These are phyloP conservation scores for Morelia viridis DNA, from an alignment of 2,797 vertebrate genomes.

Conservation along the genomic window DNA sequence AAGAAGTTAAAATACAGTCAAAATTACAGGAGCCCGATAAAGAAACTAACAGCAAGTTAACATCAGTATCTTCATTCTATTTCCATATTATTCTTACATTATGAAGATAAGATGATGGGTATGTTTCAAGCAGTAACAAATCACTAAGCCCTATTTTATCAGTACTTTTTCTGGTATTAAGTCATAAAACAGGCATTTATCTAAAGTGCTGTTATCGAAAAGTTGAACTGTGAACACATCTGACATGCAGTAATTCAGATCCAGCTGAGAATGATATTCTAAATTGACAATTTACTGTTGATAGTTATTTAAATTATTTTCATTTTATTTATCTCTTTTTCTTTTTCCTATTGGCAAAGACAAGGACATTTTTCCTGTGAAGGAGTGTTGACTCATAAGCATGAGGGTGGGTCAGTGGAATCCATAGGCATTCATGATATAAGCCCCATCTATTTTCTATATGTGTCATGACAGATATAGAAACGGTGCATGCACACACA, in stretches of 20 bases:
- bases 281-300: constrained; percentile 35
- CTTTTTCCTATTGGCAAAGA: not conserved
- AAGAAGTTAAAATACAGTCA: not conserved
- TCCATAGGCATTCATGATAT: not conserved
- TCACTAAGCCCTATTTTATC: constrained; percentile 10
- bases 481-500: not conserved
- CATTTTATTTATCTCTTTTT: not conserved
- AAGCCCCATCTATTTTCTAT: not conserved
- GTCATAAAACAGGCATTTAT: constrained; percentile 30
- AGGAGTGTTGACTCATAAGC: not conserved
- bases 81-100: constrained; percentile 42
- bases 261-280: constrained; percentile 52
- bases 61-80: not conserved
- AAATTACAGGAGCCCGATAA: not conserved
- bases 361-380: not conserved
- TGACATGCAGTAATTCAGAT: constrained; percentile 44
- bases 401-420: not conserved
- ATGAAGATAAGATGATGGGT: constrained; percentile 35
- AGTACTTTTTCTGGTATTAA: constrained; percentile 38
- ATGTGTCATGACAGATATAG: not conserved
- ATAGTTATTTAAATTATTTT: not conserved
- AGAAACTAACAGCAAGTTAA: not conserved
- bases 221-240: constrained; percentile 52
- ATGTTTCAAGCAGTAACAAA: constrained; percentile 31
- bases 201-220: constrained; percentile 41